Evolutionary conservation across 2,113 vertebrate genomes (phyloP).

Genomic region (Ictalurus furcatus): DNA sequence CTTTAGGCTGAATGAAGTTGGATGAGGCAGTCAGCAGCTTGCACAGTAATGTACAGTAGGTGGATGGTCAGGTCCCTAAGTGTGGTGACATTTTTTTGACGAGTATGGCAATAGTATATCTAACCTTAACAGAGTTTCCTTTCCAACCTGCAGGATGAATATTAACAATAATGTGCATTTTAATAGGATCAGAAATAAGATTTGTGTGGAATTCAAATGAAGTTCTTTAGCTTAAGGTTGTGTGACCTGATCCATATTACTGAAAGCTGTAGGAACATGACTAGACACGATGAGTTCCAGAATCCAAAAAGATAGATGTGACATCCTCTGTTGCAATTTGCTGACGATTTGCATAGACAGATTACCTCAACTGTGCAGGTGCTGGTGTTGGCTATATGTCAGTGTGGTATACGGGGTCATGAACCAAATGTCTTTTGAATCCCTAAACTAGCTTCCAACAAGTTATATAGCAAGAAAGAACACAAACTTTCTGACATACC

Average conservation of each 20-base stretch:
- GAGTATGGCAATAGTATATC: not conserved
- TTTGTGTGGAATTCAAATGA: slow-evolving; percentile 9
- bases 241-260: not conserved
- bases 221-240: not conserved
- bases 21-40: not conserved
- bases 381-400: not conserved
- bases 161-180: not conserved
- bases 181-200: not conserved
- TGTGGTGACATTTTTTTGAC: not conserved
- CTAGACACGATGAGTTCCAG: not conserved
- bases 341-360: slow-evolving; percentile 5
- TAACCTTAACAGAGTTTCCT: not conserved
- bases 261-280: not conserved
- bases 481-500: not conserved
- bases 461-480: not conserved
- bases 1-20: not conserved
- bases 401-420: not conserved
- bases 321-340: slow-evolving; percentile 21
- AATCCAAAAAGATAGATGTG: not conserved
- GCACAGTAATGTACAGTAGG: not conserved
- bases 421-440: not conserved
- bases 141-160: not conserved
- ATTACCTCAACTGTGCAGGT: slow-evolving; percentile 14
- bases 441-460: not conserved
- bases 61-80: not conserved